Percentiles rank a stretch among this genome's conserved stretches.
Evolutionary conservation across 2,113 vertebrate genomes (phyloP).

Genomic region (Notechis scutatus): DNA sequence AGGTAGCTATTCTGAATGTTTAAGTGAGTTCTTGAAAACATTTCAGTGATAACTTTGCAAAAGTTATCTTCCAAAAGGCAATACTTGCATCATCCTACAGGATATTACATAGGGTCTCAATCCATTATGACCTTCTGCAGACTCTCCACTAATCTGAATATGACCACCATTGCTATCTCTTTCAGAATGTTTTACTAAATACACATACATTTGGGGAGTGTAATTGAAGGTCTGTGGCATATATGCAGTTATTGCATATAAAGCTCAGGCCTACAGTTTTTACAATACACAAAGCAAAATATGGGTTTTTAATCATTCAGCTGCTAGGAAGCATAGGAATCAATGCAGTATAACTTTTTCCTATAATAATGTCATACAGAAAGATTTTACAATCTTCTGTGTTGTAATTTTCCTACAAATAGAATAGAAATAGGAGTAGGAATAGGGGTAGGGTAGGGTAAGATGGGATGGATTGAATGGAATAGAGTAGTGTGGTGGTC

Average conservation of each 20-base stretch:
- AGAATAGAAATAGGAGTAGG: no score
- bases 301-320: not conserved
- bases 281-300: not conserved
- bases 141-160: not conserved
- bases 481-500: no score
- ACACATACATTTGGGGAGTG: not conserved
- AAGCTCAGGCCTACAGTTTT: not conserved
- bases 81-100: no score
- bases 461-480: no score
- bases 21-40: not conserved
- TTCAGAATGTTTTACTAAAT: not conserved
- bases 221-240: not conserved
- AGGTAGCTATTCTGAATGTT: not conserved
- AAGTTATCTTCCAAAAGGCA: no score
- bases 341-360: not conserved
- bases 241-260: not conserved
- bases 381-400: not conserved
- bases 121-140: not conserved
- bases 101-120: not conserved
- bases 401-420: not conserved
- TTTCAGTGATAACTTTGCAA: no score
- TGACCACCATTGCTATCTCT: not conserved
- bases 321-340: not conserved
- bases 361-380: not conserved
- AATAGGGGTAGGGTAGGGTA: no score